Percentiles rank a stretch among this genome's conserved stretches.
Evolutionary conservation across 2,797 vertebrate species (phyloP).

Genomic region (Morelia viridis): DNA sequence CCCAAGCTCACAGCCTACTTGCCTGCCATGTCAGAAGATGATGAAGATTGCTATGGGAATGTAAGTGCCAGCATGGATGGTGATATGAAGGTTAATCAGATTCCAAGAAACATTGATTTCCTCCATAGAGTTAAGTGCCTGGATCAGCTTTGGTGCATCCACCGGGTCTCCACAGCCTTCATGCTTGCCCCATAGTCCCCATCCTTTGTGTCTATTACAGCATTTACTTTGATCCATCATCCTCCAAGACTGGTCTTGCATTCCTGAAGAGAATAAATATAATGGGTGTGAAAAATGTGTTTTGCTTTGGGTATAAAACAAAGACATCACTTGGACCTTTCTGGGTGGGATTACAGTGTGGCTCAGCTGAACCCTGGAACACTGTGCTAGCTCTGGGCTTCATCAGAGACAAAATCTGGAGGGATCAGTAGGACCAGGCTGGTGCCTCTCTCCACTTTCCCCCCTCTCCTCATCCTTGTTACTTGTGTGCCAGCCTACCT

Average conservation of each 20-base stretch:
- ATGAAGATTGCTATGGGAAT: conserved; percentile 99
- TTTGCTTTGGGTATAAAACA: neutral
- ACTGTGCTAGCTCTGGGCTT: neutral
- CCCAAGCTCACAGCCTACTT: conserved; percentile 97
- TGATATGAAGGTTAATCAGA: neutral
- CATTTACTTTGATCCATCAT: neutral
- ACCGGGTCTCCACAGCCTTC: neutral
- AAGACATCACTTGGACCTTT: neutral
- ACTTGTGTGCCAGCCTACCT: too few relatives aligned
- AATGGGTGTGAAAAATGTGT: neutral
- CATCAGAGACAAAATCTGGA: neutral
- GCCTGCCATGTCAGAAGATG: conserved; percentile 98
- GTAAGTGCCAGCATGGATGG: conserved; percentile 71
- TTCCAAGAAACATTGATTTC: neutral
- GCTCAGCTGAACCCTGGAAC: neutral
- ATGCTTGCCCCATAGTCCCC: neutral
- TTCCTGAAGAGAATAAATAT: neutral
- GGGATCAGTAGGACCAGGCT: neutral
- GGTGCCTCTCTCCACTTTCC: neutral
- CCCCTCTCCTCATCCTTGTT: too few relatives aligned
- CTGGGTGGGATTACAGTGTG: neutral
- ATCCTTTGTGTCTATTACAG: neutral
- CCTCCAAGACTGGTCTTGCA: neutral
- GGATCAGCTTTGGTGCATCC: neutral
- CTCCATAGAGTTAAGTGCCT: neutral